Base-by-base conservation (phyloP, 1,140 invertebrate species). In the Diachasma alloeum region DNA sequence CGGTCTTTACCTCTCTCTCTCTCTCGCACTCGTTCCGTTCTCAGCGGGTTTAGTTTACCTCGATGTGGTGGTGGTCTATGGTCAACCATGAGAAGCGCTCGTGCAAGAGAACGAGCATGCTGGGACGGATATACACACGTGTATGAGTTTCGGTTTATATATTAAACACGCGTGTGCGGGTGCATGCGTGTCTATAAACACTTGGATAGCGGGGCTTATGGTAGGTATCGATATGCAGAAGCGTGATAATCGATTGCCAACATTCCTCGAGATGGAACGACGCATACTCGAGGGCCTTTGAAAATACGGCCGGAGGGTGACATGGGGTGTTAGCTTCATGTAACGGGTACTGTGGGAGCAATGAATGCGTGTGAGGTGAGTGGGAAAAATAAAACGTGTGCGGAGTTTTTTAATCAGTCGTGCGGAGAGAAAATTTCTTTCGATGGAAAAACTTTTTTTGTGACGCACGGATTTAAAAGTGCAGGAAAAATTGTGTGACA, bases 141-240 rank as follows among this genome's bases (percentile, higher is more conserved):
- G 48, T n/a, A 53, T 53, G 48, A 19, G 48, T 53, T 53, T 19
- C 6, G 17, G 17, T 53, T 53, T 53, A 53, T 53, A 53, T 53
- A 53, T 53, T n/a, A 53, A 53, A 53, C 48, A 19, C 48, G 48
- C 48, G n/a, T 74, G 48, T 74, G 9, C 56, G 48, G 22, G 13
- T 59, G 26, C 11, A 31, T 73, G 48, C 17, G 48, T 63, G 59
- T 63, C 15, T 24, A 63, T 63, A 69, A 46, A 36, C 37, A 46
- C 44, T 31, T 15, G 24, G 42, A 63, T 17, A 44, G 36, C 74
- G 73, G 66, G 76, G 69, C 78, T 42, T 42, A 76, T 82, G 81
- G 81, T 81, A 81, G 82, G 83, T 87, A 86, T 88, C 86, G 86
- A 88, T 86, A 87, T 88, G 83, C 84, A 84, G 82, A 77, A 85